A percentile compares a stretch with the other conserved stretches of the same genome.
These are phyloP conservation scores for Pteruthius melanotis DNA, from an alignment of 2,113 vertebrate species.

Conservation along the genomic window DNA sequence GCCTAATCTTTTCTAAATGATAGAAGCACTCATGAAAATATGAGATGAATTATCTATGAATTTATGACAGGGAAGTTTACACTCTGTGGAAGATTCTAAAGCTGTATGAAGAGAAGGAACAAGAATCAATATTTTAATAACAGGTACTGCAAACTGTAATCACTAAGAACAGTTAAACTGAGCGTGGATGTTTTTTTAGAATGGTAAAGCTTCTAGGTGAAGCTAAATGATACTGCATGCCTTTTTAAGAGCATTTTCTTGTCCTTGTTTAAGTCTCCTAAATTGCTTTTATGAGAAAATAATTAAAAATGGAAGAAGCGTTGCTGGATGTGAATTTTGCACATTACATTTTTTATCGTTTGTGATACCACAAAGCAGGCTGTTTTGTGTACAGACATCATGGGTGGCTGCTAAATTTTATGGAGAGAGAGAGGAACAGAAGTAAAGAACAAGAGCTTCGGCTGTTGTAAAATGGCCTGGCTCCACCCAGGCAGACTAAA, in stretches of 20 bases:
- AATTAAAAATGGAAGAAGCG: background rate
- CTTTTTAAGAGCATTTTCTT: background rate
- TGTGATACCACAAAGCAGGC: background rate
- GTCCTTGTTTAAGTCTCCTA: background rate
- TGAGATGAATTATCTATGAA: background rate
- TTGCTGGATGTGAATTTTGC: background rate
- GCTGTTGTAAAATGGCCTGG: background rate
- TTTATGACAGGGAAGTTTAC: background rate
- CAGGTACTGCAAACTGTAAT: background rate
- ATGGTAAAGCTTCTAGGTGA: background rate
- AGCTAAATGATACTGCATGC: background rate
- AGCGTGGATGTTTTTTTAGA: background rate
- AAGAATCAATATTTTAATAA: background rate
- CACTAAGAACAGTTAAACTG: background rate
- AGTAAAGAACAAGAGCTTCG: background rate
- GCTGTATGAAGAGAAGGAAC: background rate
- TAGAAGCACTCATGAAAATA: background rate
- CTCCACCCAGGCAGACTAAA: background rate
- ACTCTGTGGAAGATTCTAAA: background rate
- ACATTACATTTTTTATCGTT: background rate
- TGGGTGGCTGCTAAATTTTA: background rate
- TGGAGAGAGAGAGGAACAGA: background rate
- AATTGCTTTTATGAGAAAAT: background rate
- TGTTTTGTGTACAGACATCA: background rate
- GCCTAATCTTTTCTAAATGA: slow-evolving; percentile 21